These are phyloP conservation scores for Brachionus asplanchnoidis DNA, from an alignment of 1,140 invertebrate species.

Conservation along the genomic window DNA sequence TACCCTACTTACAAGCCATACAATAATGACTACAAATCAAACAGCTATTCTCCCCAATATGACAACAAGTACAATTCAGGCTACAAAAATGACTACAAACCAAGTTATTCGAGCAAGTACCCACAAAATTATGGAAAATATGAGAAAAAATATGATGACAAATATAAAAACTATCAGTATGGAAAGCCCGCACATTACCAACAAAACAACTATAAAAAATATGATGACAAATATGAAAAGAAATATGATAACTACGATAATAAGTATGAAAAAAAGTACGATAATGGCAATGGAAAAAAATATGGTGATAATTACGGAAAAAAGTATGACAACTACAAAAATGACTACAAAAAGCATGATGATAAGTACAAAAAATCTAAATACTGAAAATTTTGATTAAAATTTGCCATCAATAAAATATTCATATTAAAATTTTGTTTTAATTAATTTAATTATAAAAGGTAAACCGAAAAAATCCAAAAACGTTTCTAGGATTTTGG, in stretches of 20 bases:
- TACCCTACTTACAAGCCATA: neutral
- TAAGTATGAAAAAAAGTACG: neutral
- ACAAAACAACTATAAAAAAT: neutral
- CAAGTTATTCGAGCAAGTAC: neutral
- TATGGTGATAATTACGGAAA: neutral
- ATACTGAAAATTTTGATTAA: neutral
- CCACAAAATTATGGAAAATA: conserved; percentile 7
- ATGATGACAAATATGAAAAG: conserved; percentile 9
- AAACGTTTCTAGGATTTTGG: no score
- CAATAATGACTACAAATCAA: neutral
- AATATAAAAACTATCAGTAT: neutral
- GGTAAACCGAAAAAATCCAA: no score
- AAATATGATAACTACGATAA: neutral
- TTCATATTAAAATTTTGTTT: neutral
- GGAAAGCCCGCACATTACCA: neutral
- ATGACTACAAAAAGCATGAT: neutral
- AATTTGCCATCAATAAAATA: neutral
- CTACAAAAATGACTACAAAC: neutral
- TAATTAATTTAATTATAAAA: neutral
- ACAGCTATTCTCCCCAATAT: neutral
- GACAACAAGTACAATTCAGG: neutral
- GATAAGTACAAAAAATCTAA: neutral
- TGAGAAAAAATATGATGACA: neutral
- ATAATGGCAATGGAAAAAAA: neutral
- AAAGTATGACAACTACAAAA: neutral